Evolutionary conservation across 2,888 invertebrate species (phyloP).

Genomic region (Drosophila testacea): DNA sequence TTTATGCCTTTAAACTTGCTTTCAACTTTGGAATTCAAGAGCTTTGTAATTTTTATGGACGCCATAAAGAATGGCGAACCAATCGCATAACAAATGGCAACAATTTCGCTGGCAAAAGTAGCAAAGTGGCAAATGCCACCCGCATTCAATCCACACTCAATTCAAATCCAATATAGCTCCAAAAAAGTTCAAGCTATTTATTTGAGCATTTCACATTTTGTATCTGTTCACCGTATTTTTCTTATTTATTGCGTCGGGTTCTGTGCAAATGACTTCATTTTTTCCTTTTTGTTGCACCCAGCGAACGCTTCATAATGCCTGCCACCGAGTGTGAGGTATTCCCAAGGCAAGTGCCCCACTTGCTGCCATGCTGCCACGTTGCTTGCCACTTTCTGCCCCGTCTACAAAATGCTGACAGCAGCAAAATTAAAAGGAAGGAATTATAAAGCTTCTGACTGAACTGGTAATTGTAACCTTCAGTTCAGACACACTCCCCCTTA

Average conservation of each 20-base stretch:
- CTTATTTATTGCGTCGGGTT: slow-evolving; percentile 64
- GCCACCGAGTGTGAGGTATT: slow-evolving; percentile 2
- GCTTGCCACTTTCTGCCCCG: slow-evolving; percentile 14
- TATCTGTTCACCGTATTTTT: slow-evolving; percentile 72
- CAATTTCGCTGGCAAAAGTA: slow-evolving; percentile 66
- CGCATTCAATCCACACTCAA: slow-evolving; percentile 55
- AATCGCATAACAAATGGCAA: slow-evolving; percentile 79
- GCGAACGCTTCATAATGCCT: not conserved
- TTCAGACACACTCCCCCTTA: slow-evolving; percentile 22
- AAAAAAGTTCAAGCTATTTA: slow-evolving; percentile 73
- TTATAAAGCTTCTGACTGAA: slow-evolving; percentile 57
- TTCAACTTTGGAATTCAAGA: slow-evolving; percentile 54
- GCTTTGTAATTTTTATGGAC: slow-evolving; percentile 63
- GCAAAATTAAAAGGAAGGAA: slow-evolving; percentile 61
- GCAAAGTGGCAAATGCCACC: slow-evolving; percentile 37
- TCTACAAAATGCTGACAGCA: slow-evolving; percentile 62
- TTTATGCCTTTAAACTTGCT: slow-evolving; percentile 67
- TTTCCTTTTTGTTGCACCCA: slow-evolving; percentile 15
- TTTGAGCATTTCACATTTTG: slow-evolving; percentile 78
- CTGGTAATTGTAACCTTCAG: slow-evolving; percentile 68
- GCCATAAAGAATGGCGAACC: slow-evolving; percentile 60
- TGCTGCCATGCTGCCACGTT: slow-evolving; percentile 6
- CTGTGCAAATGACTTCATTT: slow-evolving; percentile 68
- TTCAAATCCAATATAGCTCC: slow-evolving; percentile 64
- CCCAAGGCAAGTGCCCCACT: not conserved